Evolutionary conservation across 2,888 invertebrate species (phyloP), one percentile per base, ranked within the genome.

Genomic region (Tachina fera): DNA sequence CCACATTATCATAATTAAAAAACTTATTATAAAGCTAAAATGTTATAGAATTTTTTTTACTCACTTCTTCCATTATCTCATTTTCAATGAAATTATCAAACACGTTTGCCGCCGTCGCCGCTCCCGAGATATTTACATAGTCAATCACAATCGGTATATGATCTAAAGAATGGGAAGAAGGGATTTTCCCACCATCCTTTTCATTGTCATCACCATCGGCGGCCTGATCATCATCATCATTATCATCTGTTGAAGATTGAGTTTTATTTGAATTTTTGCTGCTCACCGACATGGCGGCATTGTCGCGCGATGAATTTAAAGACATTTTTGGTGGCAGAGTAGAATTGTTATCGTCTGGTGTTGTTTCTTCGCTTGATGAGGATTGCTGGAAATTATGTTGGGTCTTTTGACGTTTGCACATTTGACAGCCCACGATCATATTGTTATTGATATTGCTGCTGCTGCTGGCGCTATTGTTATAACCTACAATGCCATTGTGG

Each of bases 361-460:
- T 16, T 19, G 41, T 10, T 16, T 79, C 86, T 13, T 77, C 85
- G 4, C 19, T 76, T 82, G 58, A 76, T 82, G 58, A 76, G 79
- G 63, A 9, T 60, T 81, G 82, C 19, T 72, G 76, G 56, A 90
- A 93, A 82, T 91, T 89, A 87, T 93, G 93, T 82, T 92, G 92
- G 2, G 92, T 93, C 89, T 93, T 93, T 82, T 93, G 93, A 3
- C 93, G 92, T 84, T 93, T 93, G 88, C 93, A 93, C 58, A 92
- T 89, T 83, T 92, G 93, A 87, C 93, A 93, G 60, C 92, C 91
- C 9, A 77, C 31, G 43, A 76, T 51, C 16, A 31, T 61, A 51
- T 41, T 68, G 56, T 13, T 71, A 41, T 39, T 74, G 58, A n/a
- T 63, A 39, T 14, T 47, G 45, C 19, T 14, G 63, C 22, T 45